Evolutionary conservation across 2,888 invertebrate species (phyloP).

Genomic region (Cheilosia pagana): DNA sequence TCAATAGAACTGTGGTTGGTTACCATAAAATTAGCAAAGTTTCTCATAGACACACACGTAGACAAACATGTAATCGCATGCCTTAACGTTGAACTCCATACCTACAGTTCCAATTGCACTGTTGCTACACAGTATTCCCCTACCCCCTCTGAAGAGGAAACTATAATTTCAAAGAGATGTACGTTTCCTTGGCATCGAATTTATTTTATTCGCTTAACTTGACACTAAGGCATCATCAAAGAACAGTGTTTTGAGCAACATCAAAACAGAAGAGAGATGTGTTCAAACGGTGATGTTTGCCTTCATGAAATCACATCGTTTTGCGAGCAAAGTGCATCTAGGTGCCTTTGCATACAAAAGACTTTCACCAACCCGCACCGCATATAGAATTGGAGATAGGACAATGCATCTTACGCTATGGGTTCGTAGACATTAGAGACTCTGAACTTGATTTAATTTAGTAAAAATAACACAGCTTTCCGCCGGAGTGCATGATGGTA

Average conservation of each 20-base stretch:
- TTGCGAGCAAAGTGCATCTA: background rate
- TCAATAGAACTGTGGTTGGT: conserved; percentile 4
- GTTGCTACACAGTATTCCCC: background rate
- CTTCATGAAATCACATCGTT: background rate
- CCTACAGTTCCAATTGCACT: background rate
- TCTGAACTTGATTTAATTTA: conserved; percentile 36
- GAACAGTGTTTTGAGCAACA: background rate
- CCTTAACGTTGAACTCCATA: background rate
- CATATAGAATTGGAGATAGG: background rate
- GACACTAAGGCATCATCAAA: conserved; percentile 5
- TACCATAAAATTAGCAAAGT: conserved; percentile 22
- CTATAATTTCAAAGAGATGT: background rate
- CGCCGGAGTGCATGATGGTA: conserved; percentile 12
- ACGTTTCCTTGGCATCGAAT: conserved; percentile 15
- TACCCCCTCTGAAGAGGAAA: background rate
- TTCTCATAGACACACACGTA: background rate
- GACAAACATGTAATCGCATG: background rate
- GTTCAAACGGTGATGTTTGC: background rate
- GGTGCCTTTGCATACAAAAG: background rate
- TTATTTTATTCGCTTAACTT: conserved; percentile 24
- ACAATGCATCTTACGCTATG: conserved; percentile 9
- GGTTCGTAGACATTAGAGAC: background rate
- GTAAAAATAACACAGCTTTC: conserved; percentile 10
- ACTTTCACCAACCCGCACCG: background rate
- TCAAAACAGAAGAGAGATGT: background rate